Base-by-base conservation (phyloP, 2,797 vertebrate genomes). In the Neosilurus mollespiculum region DNA sequence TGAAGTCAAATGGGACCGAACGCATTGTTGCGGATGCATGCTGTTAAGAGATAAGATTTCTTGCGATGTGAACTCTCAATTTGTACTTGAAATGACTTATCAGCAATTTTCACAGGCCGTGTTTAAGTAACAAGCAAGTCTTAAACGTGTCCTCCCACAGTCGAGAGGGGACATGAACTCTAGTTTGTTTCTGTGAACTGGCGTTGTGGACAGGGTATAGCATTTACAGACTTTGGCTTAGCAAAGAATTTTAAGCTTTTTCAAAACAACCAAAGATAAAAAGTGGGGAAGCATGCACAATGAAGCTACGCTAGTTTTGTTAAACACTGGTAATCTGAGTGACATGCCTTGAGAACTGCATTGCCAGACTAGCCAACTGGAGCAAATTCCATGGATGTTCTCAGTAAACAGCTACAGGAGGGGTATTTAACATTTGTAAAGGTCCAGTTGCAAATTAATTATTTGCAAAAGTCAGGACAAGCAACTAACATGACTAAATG, bases 41-140 rank as follows among this genome's bases (percentile, higher is more conserved):
- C 89, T 91, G 88, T 90, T 90, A 89, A 88, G 90, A 93, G 93
- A 94, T 94, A 94, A 93, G 91, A 91, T 93, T 30, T 93, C 90
- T 91, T 91, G 81, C 84, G 86, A 72, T 92, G 88, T 93, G 90
- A 93, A 92, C 92, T 91, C 91, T 91, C 85, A 69, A 66, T 80
- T 53, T 78, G 77, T 84, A 86, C 72, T 83, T 71, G 53, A 83
- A 78, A 81, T 79, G 54, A 43, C 79, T 76, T 85, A 78, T 83
- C 81, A 78, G 78, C 79, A 65, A 76, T 82, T 80, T 72, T 69
- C 54, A 66, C 75, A 78, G 76, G 81, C 51, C 14, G 26, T 80
- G 56, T 84, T 78, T 58, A 43, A 37, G 72, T 78, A 78, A 84
- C 76, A 70, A 20, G 22, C 61, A 65, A 30, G 79, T 75, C 72